Evolutionary conservation across 2,888 invertebrate genomes (phyloP), one percentile per base, ranked within the genome.

Genomic region (Eupelmus urozonus): DNA sequence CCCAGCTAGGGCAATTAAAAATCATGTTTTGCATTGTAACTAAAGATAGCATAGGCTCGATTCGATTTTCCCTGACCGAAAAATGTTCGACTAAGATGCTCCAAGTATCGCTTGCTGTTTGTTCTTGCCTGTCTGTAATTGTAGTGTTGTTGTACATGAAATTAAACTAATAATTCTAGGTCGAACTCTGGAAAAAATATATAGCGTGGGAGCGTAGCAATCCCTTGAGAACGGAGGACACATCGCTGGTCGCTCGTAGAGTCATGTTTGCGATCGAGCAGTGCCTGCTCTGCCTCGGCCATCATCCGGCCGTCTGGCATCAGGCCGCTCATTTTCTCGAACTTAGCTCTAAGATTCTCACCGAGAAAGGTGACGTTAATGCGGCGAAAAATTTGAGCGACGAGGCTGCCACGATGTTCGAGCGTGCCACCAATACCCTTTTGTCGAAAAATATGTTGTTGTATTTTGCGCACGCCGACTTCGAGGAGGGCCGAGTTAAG

Each of bases 191-290:
- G 99, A 98, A 99, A 91, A 98, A 98, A 87, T 99, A 98, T 89
- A 98, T 99, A 83, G 92, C 94, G 0, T 99, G 98, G 96, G 99
- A 99, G 90, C 96, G 98, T 76, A 94, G 95, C 34, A 99, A 99
- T 91, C 99, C 99, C 0, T 91, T 99, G 71, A 93, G 98, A 13
- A 97, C 98, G 0, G 99, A 99, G 88, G 99, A 99, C 90, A 97
- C 97, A 0, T 95, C 97, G 0, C 90, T 97, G 11, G 95, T 98
- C 11, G 98, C 98, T 0, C 94, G 97, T 70, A 92, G 99, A 81
- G 99, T 99, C 0, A 98, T 98, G 94, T 99, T 99, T 92, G 98
- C 99, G 0, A 97, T 99, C 81, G 99, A 99, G 88, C 99, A 99
- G 90, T 97, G 98, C 84, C 91, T 99, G 63, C 91, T 99, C 59